Base-by-base conservation (phyloP, 2,113 vertebrate genomes). In the Neoarius graeffei region DNA sequence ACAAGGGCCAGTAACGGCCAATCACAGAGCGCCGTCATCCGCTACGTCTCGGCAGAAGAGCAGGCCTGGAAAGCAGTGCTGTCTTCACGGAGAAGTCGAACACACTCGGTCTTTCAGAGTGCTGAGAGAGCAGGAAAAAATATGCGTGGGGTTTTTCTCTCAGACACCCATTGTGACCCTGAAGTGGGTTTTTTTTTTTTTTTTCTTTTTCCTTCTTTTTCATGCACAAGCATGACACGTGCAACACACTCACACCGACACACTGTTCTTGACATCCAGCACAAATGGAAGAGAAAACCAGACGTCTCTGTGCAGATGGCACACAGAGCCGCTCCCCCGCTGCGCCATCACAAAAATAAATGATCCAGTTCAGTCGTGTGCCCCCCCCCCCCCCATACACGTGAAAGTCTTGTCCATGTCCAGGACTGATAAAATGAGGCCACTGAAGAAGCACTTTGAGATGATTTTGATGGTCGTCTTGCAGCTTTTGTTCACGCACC, bases 1-100 rank as follows among this genome's bases (percentile, higher is more conserved):
- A 1, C 79, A 89, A 89, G 56, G 91, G 89, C 62, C n/a, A 71
- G 67, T 81, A 56, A 2, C 91, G 93, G 88, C 92, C 93, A 93
- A 88, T 91, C 86, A 69, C 69, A 60, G 87, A 71, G 62, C 77
- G 76, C 56, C 48, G 67, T 88, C 67, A 66, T 83, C 89, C 52
- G 86, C 89, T 83, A 89, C 89, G 62, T 88, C 89, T 85, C 69
- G 25, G 89, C 60, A 88, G 27, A 85, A 60, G 59, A 48, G 84
- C 54, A 50, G 52, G 79, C 83, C 52, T 84, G 66, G 85, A 57
- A 84, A 66, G 81, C 54, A 48, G 86, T 15, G 15, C 62, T 48
- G 54, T 13, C 48, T 69, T 56, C 71, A 84, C 76, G 54, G 84
- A 52, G 56, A 86, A 90, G 90, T 7, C 35, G 35, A 52, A 80